Percentiles rank a stretch among this genome's conserved stretches.
phyloP scores from a whole-genome alignment of 2,797 vertebrate genomes.

The Oreonectes daqikongensis region DNA sequence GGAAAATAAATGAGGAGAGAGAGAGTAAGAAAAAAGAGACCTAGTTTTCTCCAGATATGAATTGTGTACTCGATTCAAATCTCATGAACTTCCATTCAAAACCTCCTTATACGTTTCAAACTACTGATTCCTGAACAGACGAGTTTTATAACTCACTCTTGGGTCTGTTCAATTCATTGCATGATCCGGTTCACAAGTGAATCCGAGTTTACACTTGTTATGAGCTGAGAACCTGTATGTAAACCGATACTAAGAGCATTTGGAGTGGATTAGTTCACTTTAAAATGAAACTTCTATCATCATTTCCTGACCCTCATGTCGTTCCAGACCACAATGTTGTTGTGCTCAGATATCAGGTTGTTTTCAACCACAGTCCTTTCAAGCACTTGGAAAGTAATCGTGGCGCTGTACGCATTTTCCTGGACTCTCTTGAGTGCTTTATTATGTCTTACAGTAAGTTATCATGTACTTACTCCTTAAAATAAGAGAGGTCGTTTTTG shows the following conservation, averaged over 20 bases:
- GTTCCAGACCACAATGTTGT: background rate
- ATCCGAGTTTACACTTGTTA: too few species aligned
- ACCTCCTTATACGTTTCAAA: too few species aligned
- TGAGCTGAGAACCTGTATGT: background rate
- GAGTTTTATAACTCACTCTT: too few species aligned
- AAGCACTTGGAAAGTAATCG: background rate
- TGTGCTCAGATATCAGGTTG: background rate
- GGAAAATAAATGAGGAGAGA: background rate
- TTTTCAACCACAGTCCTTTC: background rate
- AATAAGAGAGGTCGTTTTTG: background rate
- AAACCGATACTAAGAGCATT: background rate
- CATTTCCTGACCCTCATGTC: background rate
- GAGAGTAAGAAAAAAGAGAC: slow-evolving; percentile 1
- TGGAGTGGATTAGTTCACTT: background rate
- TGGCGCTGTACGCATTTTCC: background rate
- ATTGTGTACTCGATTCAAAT: too few species aligned
- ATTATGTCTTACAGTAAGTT: background rate
- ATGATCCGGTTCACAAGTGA: background rate
- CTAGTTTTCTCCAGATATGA: too few species aligned
- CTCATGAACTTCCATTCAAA: too few species aligned
- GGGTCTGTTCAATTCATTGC: too few species aligned
- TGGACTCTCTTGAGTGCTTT: background rate
- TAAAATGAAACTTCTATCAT: background rate
- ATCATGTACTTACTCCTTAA: background rate
- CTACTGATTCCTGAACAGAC: too few species aligned